A percentile compares a stretch with the other conserved stretches of the same genome.
Conservation (phyloP, 2,113 vertebrate genomes). For the Salvelinus fontinalis region DNA sequence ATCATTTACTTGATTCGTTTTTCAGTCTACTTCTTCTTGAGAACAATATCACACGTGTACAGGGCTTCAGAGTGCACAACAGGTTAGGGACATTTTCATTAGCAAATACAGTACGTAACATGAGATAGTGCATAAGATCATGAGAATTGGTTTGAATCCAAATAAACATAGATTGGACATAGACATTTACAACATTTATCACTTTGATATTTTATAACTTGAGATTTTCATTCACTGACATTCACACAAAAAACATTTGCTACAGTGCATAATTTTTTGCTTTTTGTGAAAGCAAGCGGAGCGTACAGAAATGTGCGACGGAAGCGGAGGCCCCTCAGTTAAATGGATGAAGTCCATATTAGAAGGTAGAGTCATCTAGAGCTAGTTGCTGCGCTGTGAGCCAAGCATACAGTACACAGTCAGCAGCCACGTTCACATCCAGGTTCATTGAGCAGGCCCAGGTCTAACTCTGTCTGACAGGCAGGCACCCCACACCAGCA, state of each 20-base stretch:
- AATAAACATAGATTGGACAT: neutral
- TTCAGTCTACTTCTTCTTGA: neutral
- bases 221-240: neutral
- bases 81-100: neutral
- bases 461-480: constrained; percentile 83
- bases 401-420: constrained; percentile 73
- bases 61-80: no score
- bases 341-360: constrained; percentile 53
- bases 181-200: neutral
- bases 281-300: no score
- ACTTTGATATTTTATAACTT: neutral
- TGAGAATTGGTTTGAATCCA: neutral
- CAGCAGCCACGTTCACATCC: constrained; percentile 74
- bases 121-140: neutral
- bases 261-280: neutral
- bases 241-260: neutral
- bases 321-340: neutral
- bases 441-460: constrained; percentile 81
- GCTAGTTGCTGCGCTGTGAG: constrained; percentile 54
- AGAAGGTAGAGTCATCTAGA: constrained; percentile 69
- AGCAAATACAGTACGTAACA: neutral
- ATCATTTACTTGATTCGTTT: no score
- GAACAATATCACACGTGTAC: no score
- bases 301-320: neutral
- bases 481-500: constrained; percentile 72